A percentile compares a stretch with the other conserved stretches of the same genome.
Evolutionary conservation across 2,113 vertebrate species (phyloP).

Genomic region (Rhinichthys klamathensis): DNA sequence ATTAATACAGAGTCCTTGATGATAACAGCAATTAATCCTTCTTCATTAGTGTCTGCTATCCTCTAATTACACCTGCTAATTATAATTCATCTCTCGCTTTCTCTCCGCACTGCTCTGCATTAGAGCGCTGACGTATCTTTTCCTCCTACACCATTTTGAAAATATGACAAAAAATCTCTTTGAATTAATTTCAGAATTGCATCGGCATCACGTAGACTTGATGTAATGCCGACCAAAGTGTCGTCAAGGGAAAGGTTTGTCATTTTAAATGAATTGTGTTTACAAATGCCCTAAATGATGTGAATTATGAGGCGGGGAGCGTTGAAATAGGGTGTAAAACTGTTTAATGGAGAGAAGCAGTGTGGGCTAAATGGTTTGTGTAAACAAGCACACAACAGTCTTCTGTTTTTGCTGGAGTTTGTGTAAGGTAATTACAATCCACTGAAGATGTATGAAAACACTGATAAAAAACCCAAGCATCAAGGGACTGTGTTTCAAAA

Average conservation of each 20-base stretch:
- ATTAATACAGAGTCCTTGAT: conserved; percentile 57
- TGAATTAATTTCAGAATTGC: neutral
- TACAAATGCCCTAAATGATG: neutral
- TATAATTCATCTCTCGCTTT: conserved; percentile 35
- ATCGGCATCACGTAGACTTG: neutral
- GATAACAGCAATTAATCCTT: conserved; percentile 59
- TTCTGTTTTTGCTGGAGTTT: neutral
- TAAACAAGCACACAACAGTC: neutral
- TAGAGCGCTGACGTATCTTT: neutral
- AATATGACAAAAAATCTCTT: neutral
- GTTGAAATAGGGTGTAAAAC: neutral
- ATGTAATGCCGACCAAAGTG: neutral
- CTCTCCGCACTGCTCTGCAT: neutral
- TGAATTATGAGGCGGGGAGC: neutral
- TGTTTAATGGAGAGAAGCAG: conserved; percentile 2
- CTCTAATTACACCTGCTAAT: conserved; percentile 59
- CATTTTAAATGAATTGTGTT: neutral
- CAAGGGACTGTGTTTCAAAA: neutral
- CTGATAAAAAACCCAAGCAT: neutral
- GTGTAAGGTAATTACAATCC: conserved; percentile 4
- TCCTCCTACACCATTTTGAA: neutral
- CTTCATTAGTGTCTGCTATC: conserved; percentile 55
- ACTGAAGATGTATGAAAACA: neutral
- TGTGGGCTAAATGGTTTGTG: conserved; percentile 8
- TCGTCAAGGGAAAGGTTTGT: neutral